Conservation (phyloP, 2,113 vertebrate genomes). For the Mesembrinibis cayennensis region DNA sequence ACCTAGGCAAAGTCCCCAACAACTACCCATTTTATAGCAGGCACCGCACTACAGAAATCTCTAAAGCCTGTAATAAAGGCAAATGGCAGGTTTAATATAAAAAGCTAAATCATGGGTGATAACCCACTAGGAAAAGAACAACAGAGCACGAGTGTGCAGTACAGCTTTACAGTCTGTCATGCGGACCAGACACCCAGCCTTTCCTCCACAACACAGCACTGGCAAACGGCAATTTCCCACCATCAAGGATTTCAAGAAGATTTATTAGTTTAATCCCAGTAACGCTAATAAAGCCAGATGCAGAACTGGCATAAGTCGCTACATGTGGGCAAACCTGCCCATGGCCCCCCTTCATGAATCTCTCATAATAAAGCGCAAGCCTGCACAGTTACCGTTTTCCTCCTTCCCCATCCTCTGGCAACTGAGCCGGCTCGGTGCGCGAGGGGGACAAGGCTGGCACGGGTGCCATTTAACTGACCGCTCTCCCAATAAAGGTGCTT, state of each 20-base stretch:
- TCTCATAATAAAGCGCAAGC: not conserved
- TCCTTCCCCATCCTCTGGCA: not conserved
- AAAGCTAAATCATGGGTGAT: not conserved
- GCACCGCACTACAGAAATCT: not conserved
- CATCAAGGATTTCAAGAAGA: not conserved
- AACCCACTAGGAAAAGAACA: not conserved
- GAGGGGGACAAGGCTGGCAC: not conserved
- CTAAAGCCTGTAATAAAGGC: not conserved
- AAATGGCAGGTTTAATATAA: not conserved
- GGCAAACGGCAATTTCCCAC: not conserved
- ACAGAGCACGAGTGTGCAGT: rapidly evolving
- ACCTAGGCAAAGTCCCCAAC: not conserved
- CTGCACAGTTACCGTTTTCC: not conserved
- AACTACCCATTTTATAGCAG: not conserved
- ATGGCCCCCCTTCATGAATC: rapidly evolving
- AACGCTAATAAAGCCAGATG: not conserved
- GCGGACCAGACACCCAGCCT: not conserved
- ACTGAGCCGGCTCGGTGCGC: rapidly evolving
- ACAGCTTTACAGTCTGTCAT: not conserved
- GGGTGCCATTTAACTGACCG: rapidly evolving
- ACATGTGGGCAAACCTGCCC: not conserved
- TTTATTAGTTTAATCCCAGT: slow-evolving; percentile 1
- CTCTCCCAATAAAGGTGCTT: not conserved
- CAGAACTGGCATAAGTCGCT: not conserved
- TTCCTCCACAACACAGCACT: rapidly evolving